Base-by-base conservation (phyloP, 2,113 vertebrate genomes). In the Fregata magnificens region DNA sequence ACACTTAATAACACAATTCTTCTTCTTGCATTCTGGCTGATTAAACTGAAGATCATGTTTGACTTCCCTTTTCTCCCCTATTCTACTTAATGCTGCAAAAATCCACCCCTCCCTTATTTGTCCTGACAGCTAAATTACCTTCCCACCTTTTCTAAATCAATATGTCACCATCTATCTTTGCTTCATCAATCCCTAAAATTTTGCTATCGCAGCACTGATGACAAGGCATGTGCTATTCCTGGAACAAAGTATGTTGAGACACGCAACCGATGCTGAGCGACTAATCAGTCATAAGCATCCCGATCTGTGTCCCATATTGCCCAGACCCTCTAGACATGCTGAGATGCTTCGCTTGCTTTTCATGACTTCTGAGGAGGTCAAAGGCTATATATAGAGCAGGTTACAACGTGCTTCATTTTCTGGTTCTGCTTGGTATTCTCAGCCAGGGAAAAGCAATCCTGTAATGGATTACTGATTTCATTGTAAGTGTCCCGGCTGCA, bases 61-160 rank as follows among this genome's bases (percentile, higher is more conserved):
- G 94, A 96, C 89, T 96, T 93, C 89, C 63, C 56, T 84, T 86
- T 89, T 89, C 69, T 91, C 72, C 70, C 55, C 73, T 82, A 12
- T 91, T 56, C 56, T 31, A 15, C 56, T 13, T 72, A 67, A 85
- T 21, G 2, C 34, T 55, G 73, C 2, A 4, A 53, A 90, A 92
- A 47, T 8, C 65, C 69, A 25, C 89, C 65, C 89, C 86, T 87
- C 90, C 89, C 73, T 89, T 85, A 91, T 94, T 85, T 91, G 56
- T 82, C 89, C 91, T 91, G 94, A 91, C 93, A 94, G 65, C 69
- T 87, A 59, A 95, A 96, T 93, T 91, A 69, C 89, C 93, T 96
- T 53, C 93, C 93, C 84, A 93, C 93, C 65, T 87, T 63, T 18
- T 91, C 91, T 74, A 89, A 89, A 95, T 91, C 87, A 91, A 90